A percentile compares a stretch with the other conserved stretches of the same genome.
phyloP scores from a whole-genome alignment of 2,113 vertebrate genomes.

The Anhinga rufa region DNA sequence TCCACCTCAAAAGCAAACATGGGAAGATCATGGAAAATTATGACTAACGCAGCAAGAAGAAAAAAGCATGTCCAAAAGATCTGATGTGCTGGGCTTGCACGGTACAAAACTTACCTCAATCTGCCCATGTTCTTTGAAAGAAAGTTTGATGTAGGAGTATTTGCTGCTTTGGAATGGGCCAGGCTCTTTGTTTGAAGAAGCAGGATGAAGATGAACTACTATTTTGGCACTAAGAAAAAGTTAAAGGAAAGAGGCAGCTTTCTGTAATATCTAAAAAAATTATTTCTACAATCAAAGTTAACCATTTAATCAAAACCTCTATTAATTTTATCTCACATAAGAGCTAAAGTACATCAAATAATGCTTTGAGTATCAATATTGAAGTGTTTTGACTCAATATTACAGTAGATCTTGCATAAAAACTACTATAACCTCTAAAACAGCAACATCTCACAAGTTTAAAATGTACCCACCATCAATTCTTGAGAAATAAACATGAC shows the following conservation, averaged over 20 bases:
- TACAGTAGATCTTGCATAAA: background rate
- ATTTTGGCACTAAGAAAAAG: slow-evolving; percentile 88
- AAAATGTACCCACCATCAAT: background rate
- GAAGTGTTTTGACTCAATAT: background rate
- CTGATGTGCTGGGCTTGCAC: background rate
- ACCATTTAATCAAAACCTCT: background rate
- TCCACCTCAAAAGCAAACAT: slow-evolving; percentile 32
- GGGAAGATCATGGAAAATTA: background rate
- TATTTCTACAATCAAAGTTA: background rate
- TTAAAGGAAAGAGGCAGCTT: background rate
- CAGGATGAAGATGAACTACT: slow-evolving; percentile 88
- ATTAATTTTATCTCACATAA: background rate
- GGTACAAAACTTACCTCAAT: slow-evolving; percentile 82
- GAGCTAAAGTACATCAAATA: background rate
- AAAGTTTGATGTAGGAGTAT: slow-evolving; percentile 89
- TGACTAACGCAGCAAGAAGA: background rate
- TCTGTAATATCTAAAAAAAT: background rate
- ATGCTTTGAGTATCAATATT: background rate
- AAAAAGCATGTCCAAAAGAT: background rate
- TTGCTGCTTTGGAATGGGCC: slow-evolving; percentile 94
- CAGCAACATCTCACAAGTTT: background rate
- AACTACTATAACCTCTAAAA: background rate
- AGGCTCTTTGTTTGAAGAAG: slow-evolving; percentile 84
- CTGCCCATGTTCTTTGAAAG: slow-evolving; percentile 97
- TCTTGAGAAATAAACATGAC: background rate